phyloP scores from a whole-genome alignment of 2,113 vertebrate genomes.

The Rynchops niger region DNA sequence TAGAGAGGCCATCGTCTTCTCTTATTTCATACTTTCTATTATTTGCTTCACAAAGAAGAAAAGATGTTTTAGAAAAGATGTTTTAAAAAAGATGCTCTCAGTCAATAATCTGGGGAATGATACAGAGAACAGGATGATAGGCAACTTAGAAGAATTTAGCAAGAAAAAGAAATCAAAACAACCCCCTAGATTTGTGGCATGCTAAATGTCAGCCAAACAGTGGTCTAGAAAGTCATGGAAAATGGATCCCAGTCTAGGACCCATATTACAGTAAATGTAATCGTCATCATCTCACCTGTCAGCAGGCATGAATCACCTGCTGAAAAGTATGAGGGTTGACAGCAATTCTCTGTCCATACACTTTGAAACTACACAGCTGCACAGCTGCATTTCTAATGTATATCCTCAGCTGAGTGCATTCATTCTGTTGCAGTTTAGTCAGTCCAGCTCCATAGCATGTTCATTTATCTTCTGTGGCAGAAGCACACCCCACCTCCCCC shows the following conservation, averaged over 20 bases:
- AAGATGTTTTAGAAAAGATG: not conserved
- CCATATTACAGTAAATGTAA: not conserved
- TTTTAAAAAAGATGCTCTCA: not conserved
- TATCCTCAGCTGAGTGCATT: not conserved
- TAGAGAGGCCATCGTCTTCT: not conserved
- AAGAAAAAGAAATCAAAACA: not conserved
- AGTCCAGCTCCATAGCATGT: not conserved
- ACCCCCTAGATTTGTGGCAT: not conserved
- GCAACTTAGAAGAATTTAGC: not conserved
- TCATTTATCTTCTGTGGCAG: not conserved
- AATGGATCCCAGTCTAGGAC: not conserved
- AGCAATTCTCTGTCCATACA: not conserved
- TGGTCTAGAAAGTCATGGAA: not conserved
- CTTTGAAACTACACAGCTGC: not conserved
- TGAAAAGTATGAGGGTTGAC: not conserved
- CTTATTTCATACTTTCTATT: not conserved
- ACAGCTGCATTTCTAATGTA: not conserved
- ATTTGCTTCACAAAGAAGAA: not conserved
- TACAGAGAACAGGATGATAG: not conserved
- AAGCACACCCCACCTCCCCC: not conserved
- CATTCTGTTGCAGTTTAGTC: not conserved
- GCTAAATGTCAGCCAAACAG: not conserved
- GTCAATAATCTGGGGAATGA: not conserved
- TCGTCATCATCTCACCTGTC: not conserved
- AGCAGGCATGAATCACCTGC: not conserved